Percentiles rank a stretch among this genome's conserved stretches.
Conservation (phyloP, 2,888 invertebrate species). For the Hypomecis atomaria region DNA sequence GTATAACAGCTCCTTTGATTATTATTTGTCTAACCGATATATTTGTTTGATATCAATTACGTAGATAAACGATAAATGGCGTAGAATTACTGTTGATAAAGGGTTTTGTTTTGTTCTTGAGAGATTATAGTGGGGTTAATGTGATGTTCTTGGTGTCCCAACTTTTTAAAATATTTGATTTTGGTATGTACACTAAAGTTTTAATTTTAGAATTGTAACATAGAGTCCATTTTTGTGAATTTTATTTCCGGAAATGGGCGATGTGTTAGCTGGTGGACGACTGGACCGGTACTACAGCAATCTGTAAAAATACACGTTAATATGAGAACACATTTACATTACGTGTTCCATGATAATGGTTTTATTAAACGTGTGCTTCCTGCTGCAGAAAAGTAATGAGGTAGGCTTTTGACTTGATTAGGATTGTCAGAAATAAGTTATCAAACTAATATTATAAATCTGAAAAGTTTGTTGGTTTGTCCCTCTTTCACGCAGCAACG, state of each 20-base stretch:
- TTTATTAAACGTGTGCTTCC: conserved; percentile 5
- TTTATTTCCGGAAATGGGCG: conserved; percentile 9
- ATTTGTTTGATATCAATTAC: conserved; percentile 78
- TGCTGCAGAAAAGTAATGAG: background rate
- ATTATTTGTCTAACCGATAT: conserved; percentile 73
- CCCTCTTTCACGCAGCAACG: too few relatives aligned
- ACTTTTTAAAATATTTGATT: conserved; percentile 14
- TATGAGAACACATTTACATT: conserved; percentile 16
- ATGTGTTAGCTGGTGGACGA: conserved; percentile 27
- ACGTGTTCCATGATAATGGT: background rate
- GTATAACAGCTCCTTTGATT: conserved; percentile 62
- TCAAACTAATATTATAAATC: too few relatives aligned
- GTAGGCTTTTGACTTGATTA: too few relatives aligned
- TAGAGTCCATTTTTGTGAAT: conserved; percentile 8
- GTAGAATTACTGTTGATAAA: conserved; percentile 54
- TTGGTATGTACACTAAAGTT: background rate
- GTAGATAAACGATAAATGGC: conserved; percentile 67
- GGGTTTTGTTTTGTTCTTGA: conserved; percentile 46
- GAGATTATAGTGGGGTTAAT: conserved; percentile 30
- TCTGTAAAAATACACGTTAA: conserved; percentile 30
- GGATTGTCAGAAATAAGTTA: too few relatives aligned
- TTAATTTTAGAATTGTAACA: background rate
- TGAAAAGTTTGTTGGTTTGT: too few relatives aligned
- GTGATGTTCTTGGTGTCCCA: conserved; percentile 22
- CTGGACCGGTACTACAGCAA: conserved; percentile 31